Base-by-base conservation (phyloP, 2,113 vertebrate genomes). In the Pangasianodon gigas region DNA sequence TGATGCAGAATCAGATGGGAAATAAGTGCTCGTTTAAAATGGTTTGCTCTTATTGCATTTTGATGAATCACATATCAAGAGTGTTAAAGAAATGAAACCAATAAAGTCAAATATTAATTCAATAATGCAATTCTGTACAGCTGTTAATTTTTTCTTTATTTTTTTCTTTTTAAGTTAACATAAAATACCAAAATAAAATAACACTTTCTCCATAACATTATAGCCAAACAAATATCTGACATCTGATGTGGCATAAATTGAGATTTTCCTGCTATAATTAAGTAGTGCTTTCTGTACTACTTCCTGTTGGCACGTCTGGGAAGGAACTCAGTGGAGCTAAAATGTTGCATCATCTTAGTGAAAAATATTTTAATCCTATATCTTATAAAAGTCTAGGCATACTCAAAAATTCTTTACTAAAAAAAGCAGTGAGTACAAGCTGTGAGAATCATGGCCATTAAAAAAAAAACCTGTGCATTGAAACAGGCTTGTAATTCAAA, bases 181-280 rank as follows among this genome's bases (percentile, higher is more conserved):
- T 82, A 89, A 90, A 90, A 92, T 89, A 88, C 88, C 65, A 91
- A 90, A 92, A 91, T 91, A 92, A 92, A 92, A 91, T 91, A 92
- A 92, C 90, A 92, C 91, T 89, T 91, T 91, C 88, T 92, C 89
- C 90, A 71, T 56, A 81, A 85, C 26, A 86, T 80, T 67, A 46
- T 52, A 90, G 74, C 83, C 89, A 89, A 92, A 90, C 89, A 87
- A 75, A 86, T 83, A 60, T 87, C 60, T 48, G 60, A 77, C n/a
- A 54, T 90, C 46, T 81, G n/a, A 65, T 89, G 60, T 84, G 81
- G 37, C 88, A 75, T 85, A 26, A 44, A 46, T 24, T 65, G 84
- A 58, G 88, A 92, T 86, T 71, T 26, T 75, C 83, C 14, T 60
- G 62, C 54, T 89, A 84, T 82, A 52, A 77, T 60, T 37, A 41